phyloP scores from a whole-genome alignment of 1,140 invertebrate genomes.

The Zaprionus inermis region DNA sequence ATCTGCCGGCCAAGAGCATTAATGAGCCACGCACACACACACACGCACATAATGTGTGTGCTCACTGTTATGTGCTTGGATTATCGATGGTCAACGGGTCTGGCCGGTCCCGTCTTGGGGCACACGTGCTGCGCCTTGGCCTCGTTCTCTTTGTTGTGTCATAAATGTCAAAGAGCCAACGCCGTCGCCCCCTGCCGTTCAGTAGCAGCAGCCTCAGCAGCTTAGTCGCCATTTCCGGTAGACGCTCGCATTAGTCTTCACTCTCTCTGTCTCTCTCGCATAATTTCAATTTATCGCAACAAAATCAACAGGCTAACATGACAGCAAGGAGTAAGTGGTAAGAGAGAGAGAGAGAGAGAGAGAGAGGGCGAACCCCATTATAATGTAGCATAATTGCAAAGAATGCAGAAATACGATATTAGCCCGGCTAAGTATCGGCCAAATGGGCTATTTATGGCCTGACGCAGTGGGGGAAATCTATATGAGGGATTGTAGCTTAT shows the following conservation, averaged over 20 bases:
- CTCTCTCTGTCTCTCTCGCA: not conserved
- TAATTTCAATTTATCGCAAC: slow-evolving; percentile 29
- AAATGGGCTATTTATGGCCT: not conserved
- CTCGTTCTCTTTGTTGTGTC: slow-evolving; percentile 7
- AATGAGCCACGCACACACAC: slow-evolving; percentile 21
- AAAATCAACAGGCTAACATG: slow-evolving; percentile 3
- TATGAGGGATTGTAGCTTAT: not conserved
- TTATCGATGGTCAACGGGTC: slow-evolving; percentile 39
- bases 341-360: not conserved
- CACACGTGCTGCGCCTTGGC: slow-evolving; percentile 26
- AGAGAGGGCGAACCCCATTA: not conserved
- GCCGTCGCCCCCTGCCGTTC: not conserved
- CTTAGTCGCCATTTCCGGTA: slow-evolving; percentile 27
- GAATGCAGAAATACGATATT: not conserved
- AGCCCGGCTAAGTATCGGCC: not conserved
- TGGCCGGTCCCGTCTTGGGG: not conserved
- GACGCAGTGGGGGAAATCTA: not conserved
- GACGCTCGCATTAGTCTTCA: not conserved
- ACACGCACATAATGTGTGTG: slow-evolving; percentile 5
- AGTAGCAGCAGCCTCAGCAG: slow-evolving; percentile 7
- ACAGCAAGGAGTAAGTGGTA: not conserved
- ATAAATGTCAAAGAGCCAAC: slow-evolving; percentile 5
- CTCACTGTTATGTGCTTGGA: slow-evolving; percentile 44
- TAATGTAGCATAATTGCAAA: not conserved
- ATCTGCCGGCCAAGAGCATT: slow-evolving; percentile 42